phyloP scores from a whole-genome alignment of 2,113 vertebrate genomes.

The human region DNA sequence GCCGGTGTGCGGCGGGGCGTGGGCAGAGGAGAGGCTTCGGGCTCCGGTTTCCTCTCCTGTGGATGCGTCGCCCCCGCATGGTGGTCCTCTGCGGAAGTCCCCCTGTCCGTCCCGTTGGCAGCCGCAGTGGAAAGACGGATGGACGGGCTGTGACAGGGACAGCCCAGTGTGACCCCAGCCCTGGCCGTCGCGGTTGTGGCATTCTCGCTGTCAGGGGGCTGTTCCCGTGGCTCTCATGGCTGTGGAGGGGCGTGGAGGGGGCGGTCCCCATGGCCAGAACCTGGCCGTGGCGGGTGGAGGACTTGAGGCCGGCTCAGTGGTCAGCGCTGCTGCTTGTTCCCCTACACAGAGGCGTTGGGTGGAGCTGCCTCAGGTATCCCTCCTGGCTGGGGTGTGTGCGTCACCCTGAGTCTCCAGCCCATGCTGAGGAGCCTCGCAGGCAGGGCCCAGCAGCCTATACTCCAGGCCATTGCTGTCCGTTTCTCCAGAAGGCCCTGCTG shows the following conservation, averaged over 20 bases:
- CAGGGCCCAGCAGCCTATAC: neutral
- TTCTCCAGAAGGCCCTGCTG: neutral
- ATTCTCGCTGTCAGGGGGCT: neutral
- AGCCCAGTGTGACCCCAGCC: neutral
- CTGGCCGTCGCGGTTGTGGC: neutral
- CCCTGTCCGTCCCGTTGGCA: too few relatives aligned
- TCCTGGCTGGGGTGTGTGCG: neutral
- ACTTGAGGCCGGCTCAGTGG: neutral
- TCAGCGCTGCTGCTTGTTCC: neutral
- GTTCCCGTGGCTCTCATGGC: neutral
- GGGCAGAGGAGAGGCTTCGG: neutral
- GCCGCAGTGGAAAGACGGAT: neutral
- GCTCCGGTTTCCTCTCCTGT: neutral
- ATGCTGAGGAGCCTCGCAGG: neutral
- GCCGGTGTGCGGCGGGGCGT: neutral
- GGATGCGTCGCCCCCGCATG: neutral
- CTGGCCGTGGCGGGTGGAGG: neutral
- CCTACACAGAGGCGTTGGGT: neutral
- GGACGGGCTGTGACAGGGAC: neutral
- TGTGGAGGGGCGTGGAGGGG: neutral
- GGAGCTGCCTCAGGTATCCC: neutral
- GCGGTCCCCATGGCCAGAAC: neutral
- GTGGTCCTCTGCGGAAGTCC: neutral
- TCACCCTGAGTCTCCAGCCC: neutral
- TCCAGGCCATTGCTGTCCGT: too few relatives aligned